Evolutionary conservation across 2,888 invertebrate species (phyloP).

Genomic region (Drosophila colorata): DNA sequence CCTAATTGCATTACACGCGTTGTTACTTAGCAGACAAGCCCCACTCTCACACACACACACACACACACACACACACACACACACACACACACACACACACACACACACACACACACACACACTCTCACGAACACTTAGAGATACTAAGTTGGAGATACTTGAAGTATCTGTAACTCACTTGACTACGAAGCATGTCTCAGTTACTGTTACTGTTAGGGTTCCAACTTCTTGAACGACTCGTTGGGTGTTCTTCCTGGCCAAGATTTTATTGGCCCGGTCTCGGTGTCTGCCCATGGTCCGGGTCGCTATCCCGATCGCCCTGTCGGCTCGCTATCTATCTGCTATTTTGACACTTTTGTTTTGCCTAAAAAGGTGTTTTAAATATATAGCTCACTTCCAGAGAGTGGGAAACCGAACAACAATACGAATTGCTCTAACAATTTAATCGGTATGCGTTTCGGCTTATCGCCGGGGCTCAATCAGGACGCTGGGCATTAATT

Average conservation of each 20-base stretch:
- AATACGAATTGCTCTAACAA: conserved; percentile 63
- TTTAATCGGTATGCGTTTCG: conserved; percentile 66
- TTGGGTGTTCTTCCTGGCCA: conserved; percentile 54
- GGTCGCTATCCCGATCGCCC: conserved; percentile 10
- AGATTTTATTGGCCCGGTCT: conserved; percentile 39
- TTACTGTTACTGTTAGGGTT: conserved; percentile 32
- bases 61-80: neutral
- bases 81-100: conserved; percentile 6
- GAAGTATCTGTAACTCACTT: conserved; percentile 49
- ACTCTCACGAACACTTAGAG: neutral
- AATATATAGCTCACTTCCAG: conserved; percentile 68
- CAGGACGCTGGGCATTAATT: conserved; percentile 71
- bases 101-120: conserved; percentile 2
- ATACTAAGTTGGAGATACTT: conserved; percentile 42
- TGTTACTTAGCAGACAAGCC: conserved; percentile 69
- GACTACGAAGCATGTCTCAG: conserved; percentile 24
- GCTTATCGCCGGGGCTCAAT: conserved; percentile 69
- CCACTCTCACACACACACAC: conserved; percentile 12
- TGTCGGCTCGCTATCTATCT: conserved; percentile 48
- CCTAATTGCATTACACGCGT: conserved; percentile 77
- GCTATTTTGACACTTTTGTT: conserved; percentile 81
- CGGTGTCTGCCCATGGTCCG: conserved; percentile 5
- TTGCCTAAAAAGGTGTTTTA: conserved; percentile 78
- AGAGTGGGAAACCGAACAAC: conserved; percentile 14
- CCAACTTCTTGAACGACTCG: conserved; percentile 20